Evolutionary conservation across 1,140 invertebrate species (phyloP).

Genomic region (Drosophila ironensis): DNA sequence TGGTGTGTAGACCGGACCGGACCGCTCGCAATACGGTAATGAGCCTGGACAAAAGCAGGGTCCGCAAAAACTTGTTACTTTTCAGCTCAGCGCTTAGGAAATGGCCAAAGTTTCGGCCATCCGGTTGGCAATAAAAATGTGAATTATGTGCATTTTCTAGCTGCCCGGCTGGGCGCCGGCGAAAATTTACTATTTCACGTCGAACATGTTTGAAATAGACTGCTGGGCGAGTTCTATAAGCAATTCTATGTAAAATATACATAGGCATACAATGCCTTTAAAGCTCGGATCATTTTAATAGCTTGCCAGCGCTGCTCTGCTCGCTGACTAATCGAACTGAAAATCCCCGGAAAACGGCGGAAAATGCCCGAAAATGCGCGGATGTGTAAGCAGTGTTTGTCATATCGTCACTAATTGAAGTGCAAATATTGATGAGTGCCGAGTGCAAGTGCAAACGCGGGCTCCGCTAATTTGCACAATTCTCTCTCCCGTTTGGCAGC

Average conservation of each 20-base stretch:
- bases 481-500: conserved; percentile 64
- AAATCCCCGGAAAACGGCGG: not conserved
- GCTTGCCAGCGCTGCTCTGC: not conserved
- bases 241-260: too few species aligned
- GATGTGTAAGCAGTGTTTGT: conserved; percentile 65
- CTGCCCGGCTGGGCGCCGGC: conserved; percentile 10
- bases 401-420: conserved; percentile 72
- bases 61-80: conserved; percentile 44
- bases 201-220: not conserved
- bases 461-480: conserved; percentile 73
- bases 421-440: conserved; percentile 79
- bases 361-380: conserved; percentile 5
- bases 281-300: not conserved
- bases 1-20: too few species aligned
- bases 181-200: conserved; percentile 16
- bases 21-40: conserved; percentile 64
- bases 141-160: conserved; percentile 55
- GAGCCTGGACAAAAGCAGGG: conserved; percentile 34
- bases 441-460: conserved; percentile 56
- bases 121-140: conserved; percentile 71
- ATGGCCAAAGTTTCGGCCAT: conserved; percentile 71
- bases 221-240: not conserved
- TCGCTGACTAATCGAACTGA: conserved; percentile 10
- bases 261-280: not conserved
- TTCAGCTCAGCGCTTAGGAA: conserved; percentile 50